Base-by-base conservation (phyloP, 2,888 invertebrate species). In the Plutella xylostella region DNA sequence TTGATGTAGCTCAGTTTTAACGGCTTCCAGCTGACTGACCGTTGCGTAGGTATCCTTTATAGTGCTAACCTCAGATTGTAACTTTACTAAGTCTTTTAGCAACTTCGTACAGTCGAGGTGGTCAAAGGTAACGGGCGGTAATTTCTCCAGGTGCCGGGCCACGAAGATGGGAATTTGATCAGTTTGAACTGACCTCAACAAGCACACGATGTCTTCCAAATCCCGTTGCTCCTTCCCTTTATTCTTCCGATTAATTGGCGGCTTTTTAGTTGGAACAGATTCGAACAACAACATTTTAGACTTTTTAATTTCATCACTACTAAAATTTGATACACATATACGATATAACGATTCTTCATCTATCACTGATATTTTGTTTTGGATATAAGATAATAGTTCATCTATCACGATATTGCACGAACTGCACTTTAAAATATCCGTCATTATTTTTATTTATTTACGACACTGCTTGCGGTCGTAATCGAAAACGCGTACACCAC, bases 291-390 rank as follows among this genome's bases (percentile, higher is more conserved):
- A 15, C 22, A 35, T 42, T 22, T 47, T 47, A 4, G 47, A 39
- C 31, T 30, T 25, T 1, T n/a, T 20, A 20, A 47, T 43, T 37
- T 42, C 45, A 21, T 48, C 45, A 11, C 41, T 9, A 15, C 41
- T 20, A 35, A 48, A 48, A 4, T 42, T 33, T 25, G 42, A 21
- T 12, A 45, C 42, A 48, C 45, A 48, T 18, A 48, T 48, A 38
- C 20, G 37, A 48, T 37, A 31, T 19, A 48, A 11, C 37, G 34
- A 42, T 17, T 38, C 28, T 12, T 47, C 47, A 19, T 37, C 28
- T 43, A 47, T 44, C 11, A 47, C 47, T 18, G 20, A 19, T 1
- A 44, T 12, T 47, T 47, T 47, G 40, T 47, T 47, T 38, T 22
- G 22, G 20, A 47, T 42, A 25, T 45, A 47, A 12, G 42, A 30